Evolutionary conservation across 2,113 vertebrate species (phyloP).

Genomic region (Megaceryle maxima): DNA sequence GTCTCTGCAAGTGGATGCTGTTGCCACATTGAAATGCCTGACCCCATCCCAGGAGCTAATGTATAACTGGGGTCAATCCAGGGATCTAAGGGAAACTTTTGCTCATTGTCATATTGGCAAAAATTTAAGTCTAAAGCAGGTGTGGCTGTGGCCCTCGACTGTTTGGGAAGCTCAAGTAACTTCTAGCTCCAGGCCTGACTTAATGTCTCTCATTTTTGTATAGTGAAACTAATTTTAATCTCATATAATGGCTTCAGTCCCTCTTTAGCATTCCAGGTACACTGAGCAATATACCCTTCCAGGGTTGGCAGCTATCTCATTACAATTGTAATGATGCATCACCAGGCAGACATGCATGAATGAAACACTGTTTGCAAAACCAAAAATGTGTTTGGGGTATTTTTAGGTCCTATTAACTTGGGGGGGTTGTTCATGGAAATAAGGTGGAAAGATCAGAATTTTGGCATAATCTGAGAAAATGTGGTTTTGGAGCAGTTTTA

Average conservation of each 20-base stretch:
- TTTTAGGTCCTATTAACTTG: not conserved
- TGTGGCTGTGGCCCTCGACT: not conserved
- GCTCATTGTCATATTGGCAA: not conserved
- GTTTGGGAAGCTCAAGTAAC: not conserved
- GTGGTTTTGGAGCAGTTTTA: fast-evolving
- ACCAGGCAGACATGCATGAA: not conserved
- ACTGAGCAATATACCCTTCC: not conserved
- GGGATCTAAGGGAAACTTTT: not conserved
- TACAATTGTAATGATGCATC: not conserved
- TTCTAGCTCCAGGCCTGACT: not conserved
- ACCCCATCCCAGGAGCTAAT: not conserved
- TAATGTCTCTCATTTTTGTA: not conserved
- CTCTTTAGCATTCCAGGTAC: not conserved
- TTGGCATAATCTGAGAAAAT: fast-evolving
- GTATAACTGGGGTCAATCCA: not conserved
- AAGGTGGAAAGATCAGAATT: not conserved
- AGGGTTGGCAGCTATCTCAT: not conserved
- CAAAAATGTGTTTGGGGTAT: not conserved
- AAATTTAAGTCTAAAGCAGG: not conserved
- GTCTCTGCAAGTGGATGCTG: not conserved
- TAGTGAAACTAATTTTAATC: not conserved
- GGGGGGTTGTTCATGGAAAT: not conserved
- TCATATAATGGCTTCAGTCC: not conserved
- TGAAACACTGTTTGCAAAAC: conserved; percentile 15
- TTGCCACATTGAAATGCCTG: not conserved